These are phyloP conservation scores for Lates japonicus DNA, from an alignment of 2,797 vertebrate genomes.

Conservation along the genomic window DNA sequence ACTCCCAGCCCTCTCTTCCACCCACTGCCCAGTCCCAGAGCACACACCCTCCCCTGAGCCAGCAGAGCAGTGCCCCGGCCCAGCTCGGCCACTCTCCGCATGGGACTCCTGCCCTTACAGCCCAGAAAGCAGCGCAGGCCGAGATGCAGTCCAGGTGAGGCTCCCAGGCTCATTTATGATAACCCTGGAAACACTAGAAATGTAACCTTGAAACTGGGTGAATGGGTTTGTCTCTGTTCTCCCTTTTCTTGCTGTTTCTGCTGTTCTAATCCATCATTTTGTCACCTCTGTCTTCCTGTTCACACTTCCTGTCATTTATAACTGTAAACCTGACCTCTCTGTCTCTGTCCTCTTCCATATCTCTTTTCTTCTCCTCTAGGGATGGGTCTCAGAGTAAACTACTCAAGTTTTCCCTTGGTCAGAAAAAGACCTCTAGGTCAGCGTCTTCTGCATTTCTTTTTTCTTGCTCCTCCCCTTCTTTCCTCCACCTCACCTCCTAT, in stretches of 20 bases:
- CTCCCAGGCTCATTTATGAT: neutral
- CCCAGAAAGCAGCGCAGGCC: conserved; percentile 91
- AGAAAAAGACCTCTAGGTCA: conserved; percentile 99
- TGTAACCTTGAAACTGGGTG: conserved; percentile 9
- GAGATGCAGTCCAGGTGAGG: conserved; percentile 99
- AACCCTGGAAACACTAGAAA: neutral
- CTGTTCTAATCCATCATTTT: conserved; percentile 57
- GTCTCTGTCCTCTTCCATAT: conserved; percentile 86
- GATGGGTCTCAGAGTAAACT: conserved; percentile 97
- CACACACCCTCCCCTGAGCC: conserved; percentile 80
- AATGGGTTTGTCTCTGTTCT: conserved; percentile 11
- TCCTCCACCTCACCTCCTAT: conserved; percentile 56
- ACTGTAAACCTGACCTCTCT: conserved; percentile 64
- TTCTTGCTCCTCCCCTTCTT: conserved; percentile 50
- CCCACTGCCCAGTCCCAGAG: conserved; percentile 83
- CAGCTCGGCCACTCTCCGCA: conserved; percentile 85
- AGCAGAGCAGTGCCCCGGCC: conserved; percentile 84
- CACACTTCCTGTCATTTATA: conserved; percentile 62
- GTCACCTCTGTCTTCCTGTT: conserved; percentile 60
- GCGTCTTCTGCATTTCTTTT: conserved; percentile 75
- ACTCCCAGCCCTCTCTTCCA: conserved; percentile 80
- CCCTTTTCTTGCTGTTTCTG: conserved; percentile 43
- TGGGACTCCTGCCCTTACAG: conserved; percentile 80
- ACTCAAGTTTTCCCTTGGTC: conserved; percentile 97
- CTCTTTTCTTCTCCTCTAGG: conserved; percentile 89